Evolutionary conservation across 1,140 invertebrate species (phyloP).

Genomic region (Lepidurus couesii): DNA sequence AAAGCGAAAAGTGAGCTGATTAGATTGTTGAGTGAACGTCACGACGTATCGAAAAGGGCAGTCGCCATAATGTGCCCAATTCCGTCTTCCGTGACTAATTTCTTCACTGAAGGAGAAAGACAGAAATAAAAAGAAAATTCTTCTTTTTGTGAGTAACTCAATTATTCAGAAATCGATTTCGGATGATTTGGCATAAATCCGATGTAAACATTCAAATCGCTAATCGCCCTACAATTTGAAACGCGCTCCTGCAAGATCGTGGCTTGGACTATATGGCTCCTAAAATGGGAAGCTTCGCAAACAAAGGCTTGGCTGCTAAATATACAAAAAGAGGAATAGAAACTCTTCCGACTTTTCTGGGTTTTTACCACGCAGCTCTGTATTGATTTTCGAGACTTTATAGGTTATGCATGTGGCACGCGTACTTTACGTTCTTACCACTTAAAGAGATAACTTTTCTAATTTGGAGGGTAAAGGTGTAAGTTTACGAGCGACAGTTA

Average conservation of each 20-base stretch:
- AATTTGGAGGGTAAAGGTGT: background rate
- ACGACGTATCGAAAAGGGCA: too few relatives aligned
- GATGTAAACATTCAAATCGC: too few relatives aligned
- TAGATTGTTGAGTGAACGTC: too few relatives aligned
- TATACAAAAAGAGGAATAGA: background rate
- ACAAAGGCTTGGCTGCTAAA: background rate
- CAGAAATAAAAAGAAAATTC: too few relatives aligned
- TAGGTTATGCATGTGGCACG: background rate
- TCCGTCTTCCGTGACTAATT: too few relatives aligned
- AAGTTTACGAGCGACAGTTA: background rate
- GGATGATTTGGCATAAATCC: too few relatives aligned
- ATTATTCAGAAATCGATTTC: too few relatives aligned
- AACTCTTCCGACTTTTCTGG: background rate
- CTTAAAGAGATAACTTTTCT: background rate
- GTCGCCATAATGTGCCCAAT: too few relatives aligned
- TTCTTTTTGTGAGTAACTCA: too few relatives aligned
- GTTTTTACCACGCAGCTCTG: background rate
- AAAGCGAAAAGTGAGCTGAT: too few relatives aligned
- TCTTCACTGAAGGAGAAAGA: too few relatives aligned
- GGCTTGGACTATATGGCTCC: background rate
- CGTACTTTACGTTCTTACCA: background rate
- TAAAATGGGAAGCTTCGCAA: background rate
- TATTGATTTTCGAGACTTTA: background rate
- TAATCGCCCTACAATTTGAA: too few relatives aligned
- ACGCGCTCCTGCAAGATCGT: background rate